phyloP scores from a whole-genome alignment of 2,888 invertebrate genomes.

The Hoplodrina blanda region DNA sequence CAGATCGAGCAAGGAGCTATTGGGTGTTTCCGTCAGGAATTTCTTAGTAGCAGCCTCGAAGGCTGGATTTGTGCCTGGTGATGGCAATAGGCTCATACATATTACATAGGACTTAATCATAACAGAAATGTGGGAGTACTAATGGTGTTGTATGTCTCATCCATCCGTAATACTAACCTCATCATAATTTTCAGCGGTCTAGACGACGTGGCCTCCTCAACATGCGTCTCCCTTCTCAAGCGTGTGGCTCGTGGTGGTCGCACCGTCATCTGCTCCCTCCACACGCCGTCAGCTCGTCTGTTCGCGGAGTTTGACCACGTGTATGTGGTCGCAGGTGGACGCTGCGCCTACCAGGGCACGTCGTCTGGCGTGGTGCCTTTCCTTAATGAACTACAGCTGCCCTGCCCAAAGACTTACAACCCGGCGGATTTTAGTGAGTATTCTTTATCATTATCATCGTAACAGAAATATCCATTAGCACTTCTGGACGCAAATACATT shows the following conservation, averaged over 20 bases:
- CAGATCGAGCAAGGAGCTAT: no score
- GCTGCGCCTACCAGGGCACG: slow-evolving; percentile 97
- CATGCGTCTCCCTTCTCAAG: slow-evolving; percentile 96
- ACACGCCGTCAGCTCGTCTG: slow-evolving; percentile 98
- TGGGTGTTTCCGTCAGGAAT: no score
- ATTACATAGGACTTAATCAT: no score
- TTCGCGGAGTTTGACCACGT: slow-evolving; percentile 98
- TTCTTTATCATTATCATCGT: not conserved
- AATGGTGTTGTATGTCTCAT: no score
- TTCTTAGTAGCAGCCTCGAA: no score
- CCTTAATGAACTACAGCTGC: slow-evolving; percentile 93
- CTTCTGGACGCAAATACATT: no score
- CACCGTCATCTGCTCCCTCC: slow-evolving; percentile 98
- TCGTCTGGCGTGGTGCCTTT: slow-evolving; percentile 95
- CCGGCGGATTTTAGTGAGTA: slow-evolving; percentile 98
- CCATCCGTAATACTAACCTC: not conserved
- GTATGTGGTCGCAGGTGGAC: slow-evolving; percentile 96
- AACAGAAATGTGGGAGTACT: no score
- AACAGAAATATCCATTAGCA: no score
- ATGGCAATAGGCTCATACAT: no score
- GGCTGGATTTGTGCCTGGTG: no score
- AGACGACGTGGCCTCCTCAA: slow-evolving; percentile 97
- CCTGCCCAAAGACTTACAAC: slow-evolving; percentile 98
- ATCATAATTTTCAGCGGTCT: slow-evolving; percentile 92
- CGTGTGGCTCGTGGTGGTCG: slow-evolving; percentile 96